These are phyloP conservation scores for Pelvicachromis taeniatus DNA, from an alignment of 2,113 vertebrate species.

Conservation along the genomic window DNA sequence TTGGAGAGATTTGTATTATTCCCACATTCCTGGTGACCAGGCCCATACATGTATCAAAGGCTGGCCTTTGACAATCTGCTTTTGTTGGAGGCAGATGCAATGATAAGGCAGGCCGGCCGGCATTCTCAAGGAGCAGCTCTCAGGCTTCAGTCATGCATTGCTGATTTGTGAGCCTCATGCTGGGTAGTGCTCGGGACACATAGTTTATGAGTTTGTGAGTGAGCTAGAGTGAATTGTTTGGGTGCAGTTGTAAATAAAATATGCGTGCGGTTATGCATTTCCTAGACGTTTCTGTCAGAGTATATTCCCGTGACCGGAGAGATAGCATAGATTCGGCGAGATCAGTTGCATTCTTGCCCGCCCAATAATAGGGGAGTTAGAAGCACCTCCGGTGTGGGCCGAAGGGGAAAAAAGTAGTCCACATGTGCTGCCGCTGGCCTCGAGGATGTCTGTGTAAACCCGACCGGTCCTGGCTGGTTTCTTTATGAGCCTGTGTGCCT, in stretches of 20 bases:
- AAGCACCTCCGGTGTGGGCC: not conserved
- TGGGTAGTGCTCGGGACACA: slow-evolving; percentile 17
- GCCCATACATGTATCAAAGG: slow-evolving; percentile 64
- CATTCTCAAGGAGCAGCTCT: slow-evolving; percentile 55
- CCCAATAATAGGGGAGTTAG: not conserved
- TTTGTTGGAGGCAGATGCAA: slow-evolving; percentile 55
- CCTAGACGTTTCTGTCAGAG: not conserved
- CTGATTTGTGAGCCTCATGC: slow-evolving; percentile 60
- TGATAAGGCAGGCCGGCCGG: slow-evolving; percentile 47
- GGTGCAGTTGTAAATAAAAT: slow-evolving; percentile 39
- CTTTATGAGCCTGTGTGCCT: slow-evolving; percentile 61
- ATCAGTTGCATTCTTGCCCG: slow-evolving; percentile 19
- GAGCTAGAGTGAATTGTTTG: slow-evolving; percentile 19
- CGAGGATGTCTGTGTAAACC: slow-evolving; percentile 33
- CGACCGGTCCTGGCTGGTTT: slow-evolving; percentile 53
- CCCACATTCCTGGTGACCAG: slow-evolving; percentile 66
- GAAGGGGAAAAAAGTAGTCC: slow-evolving; percentile 7
- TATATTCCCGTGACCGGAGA: not conserved
- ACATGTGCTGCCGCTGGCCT: slow-evolving; percentile 50
- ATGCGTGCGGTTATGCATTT: not conserved
- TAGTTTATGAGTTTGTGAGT: slow-evolving; percentile 36
- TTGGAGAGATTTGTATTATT: slow-evolving; percentile 59
- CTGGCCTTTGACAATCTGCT: slow-evolving; percentile 53
- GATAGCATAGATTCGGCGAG: not conserved
- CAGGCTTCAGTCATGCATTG: slow-evolving; percentile 55